Base-by-base conservation (phyloP, 2,888 invertebrate genomes). In the Erebia ligea region DNA sequence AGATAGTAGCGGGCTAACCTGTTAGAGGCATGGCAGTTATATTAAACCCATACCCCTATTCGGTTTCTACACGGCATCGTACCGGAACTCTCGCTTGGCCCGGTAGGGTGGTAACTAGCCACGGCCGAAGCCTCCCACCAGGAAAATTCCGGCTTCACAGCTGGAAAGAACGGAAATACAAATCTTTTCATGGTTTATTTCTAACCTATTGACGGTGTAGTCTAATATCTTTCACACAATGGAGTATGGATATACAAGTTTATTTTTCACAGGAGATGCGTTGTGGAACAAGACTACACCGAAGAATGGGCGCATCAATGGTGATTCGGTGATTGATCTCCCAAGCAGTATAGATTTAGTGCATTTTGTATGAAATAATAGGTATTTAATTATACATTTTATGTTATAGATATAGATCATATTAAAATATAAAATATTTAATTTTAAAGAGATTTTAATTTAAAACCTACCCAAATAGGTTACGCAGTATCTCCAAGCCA, bases 301-400 rank as follows among this genome's bases (percentile, higher is more conserved):
- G 90, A 91, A 74, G 91, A 89, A 70, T 91, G 90, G 91, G 50
- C n/a, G 17, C 58, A 67, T 11, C 90, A 90, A 73, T 89, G 88
- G 87, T 90, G 83, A 67, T 34, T 34, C 6, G 34, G 6, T 34
- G 5, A 4, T 52, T 52, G 15, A 2, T 13, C 19, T 57, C 57
- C 6, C 15, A 6, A 34, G 8, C 57, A 8, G 15, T 6, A 15
- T 57, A 25, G 6, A 25, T 8, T 42, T n/a, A 25, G 48, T 0
- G 10, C 1, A 48, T n/a, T 21, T 19, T 61, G 19, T 42, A 42
- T 42, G 19, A 9, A 42, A 40, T 13, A 15, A 2, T 2, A 21
- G 2, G 8, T 57, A 34, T 34, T 25, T 57, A 10, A 8, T 40
- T 42, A 11, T 17, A 11, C 17, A 59, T 17, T n/a, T 17, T 17